Evolutionary conservation across 1,140 invertebrate species (phyloP).

Genomic region (Macrocentrus cingulum): DNA sequence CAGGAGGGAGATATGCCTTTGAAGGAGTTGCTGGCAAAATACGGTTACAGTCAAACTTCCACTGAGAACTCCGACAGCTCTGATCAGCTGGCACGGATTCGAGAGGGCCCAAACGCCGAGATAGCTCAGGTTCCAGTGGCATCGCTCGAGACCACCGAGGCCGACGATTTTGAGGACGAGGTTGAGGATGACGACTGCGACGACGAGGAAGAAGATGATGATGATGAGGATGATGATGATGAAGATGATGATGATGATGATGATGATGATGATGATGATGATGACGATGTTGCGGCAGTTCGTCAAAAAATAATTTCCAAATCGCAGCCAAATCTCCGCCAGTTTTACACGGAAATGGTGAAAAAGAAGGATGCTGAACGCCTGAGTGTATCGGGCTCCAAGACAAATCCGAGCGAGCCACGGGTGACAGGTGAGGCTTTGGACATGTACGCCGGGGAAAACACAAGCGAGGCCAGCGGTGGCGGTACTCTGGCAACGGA

Average conservation of each 20-base stretch:
- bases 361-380: constrained; percentile 55
- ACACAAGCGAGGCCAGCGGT: too few relatives aligned
- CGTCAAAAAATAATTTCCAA: constrained; percentile 48
- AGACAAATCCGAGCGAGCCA: not conserved
- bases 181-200: constrained; percentile 52
- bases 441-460: too few relatives aligned
- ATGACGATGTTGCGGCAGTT: constrained; percentile 44
- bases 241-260: constrained; percentile 56
- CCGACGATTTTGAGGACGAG: constrained; percentile 40
- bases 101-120: constrained; percentile 46
- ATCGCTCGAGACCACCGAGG: constrained; percentile 38
- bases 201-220: constrained; percentile 54
- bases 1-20: constrained; percentile 88
- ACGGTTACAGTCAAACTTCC: constrained; percentile 67
- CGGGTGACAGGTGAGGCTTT: not conserved
- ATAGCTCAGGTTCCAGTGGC: constrained; percentile 37
- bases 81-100: constrained; percentile 41
- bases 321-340: constrained; percentile 52
- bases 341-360: constrained; percentile 63
- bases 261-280: constrained; percentile 40
- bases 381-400: constrained; percentile 36
- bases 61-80: constrained; percentile 51
- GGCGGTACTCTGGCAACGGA: not conserved
- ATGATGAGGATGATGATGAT: constrained; percentile 42
- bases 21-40: constrained; percentile 86